Evolutionary conservation across 2,797 vertebrate species (phyloP).

Genomic region (Mormyrops attenuatus): DNA sequence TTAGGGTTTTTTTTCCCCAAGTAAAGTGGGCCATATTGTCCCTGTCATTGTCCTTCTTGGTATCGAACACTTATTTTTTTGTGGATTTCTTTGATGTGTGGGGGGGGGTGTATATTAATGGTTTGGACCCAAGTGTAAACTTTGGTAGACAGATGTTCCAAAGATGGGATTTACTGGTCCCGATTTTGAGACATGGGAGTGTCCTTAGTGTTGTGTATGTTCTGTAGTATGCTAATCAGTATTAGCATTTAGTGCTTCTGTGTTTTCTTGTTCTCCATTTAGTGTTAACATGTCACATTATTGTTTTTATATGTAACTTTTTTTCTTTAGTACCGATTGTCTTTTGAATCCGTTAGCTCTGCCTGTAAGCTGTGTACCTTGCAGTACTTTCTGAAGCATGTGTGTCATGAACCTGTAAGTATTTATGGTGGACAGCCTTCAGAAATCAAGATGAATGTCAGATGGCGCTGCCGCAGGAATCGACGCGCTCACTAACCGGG

Average conservation of each 20-base stretch:
- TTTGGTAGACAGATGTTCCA: not conserved
- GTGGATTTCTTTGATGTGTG: not conserved
- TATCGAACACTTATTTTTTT: not conserved
- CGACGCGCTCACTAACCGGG: not conserved
- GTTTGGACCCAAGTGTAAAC: not conserved
- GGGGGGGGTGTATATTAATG: not conserved
- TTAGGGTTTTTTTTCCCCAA: not conserved
- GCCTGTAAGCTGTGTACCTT: not conserved
- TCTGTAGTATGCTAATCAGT: not conserved
- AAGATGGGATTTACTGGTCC: not conserved
- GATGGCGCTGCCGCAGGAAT: constrained; percentile 9
- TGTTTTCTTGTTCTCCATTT: not conserved
- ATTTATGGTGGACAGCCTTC: constrained; percentile 9
- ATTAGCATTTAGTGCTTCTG: not conserved
- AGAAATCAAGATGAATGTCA: constrained; percentile 17
- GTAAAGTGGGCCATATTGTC: constrained; percentile 6
- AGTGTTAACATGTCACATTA: not conserved
- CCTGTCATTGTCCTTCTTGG: not conserved
- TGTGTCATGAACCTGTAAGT: not conserved
- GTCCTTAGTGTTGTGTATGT: not conserved
- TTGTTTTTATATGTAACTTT: not conserved
- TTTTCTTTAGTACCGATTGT: not conserved
- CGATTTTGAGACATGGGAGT: too few species aligned
- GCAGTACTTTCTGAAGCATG: not conserved
- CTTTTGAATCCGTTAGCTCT: not conserved